These are phyloP conservation scores for Odocoileus hemionus DNA, from an alignment of 2,113 vertebrate genomes.

Conservation along the genomic window DNA sequence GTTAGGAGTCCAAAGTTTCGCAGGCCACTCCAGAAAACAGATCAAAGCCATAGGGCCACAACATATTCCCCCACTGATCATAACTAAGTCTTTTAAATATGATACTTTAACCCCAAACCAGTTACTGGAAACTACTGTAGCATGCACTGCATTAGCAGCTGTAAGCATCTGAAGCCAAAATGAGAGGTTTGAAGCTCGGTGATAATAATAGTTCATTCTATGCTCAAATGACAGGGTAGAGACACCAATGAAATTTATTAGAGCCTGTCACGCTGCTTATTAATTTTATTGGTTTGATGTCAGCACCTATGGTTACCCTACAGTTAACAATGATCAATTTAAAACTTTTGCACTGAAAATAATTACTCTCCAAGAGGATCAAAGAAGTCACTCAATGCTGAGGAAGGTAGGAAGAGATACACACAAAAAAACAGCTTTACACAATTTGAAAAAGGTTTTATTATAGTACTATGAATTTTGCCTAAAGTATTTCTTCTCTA, in stretches of 20 bases:
- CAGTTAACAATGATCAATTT: background rate
- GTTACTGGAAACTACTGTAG: slow-evolving; percentile 42
- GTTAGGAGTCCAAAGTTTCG: slow-evolving; percentile 44
- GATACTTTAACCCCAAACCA: slow-evolving; percentile 68
- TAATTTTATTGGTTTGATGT: slow-evolving; percentile 71
- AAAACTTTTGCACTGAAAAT: background rate
- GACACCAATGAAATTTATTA: slow-evolving; percentile 67
- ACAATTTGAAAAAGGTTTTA: background rate
- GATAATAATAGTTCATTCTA: slow-evolving; percentile 66
- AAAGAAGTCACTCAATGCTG: background rate
- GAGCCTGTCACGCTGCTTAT: slow-evolving; percentile 20
- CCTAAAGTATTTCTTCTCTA: background rate
- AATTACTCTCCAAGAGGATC: background rate
- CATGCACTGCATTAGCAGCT: slow-evolving; percentile 41
- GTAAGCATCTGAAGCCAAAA: slow-evolving; percentile 68
- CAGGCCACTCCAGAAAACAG: slow-evolving; percentile 64
- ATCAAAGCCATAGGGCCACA: slow-evolving; percentile 72
- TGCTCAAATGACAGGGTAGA: slow-evolving; percentile 28
- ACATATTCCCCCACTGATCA: background rate
- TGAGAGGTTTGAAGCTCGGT: slow-evolving; percentile 68
- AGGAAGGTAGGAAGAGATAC: background rate
- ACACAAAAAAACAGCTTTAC: background rate
- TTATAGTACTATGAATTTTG: background rate
- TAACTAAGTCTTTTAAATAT: slow-evolving; percentile 73
- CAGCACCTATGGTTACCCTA: slow-evolving; percentile 31